Base-by-base conservation (phyloP, 2,797 vertebrate species). In the Cirrhinus molitorella region DNA sequence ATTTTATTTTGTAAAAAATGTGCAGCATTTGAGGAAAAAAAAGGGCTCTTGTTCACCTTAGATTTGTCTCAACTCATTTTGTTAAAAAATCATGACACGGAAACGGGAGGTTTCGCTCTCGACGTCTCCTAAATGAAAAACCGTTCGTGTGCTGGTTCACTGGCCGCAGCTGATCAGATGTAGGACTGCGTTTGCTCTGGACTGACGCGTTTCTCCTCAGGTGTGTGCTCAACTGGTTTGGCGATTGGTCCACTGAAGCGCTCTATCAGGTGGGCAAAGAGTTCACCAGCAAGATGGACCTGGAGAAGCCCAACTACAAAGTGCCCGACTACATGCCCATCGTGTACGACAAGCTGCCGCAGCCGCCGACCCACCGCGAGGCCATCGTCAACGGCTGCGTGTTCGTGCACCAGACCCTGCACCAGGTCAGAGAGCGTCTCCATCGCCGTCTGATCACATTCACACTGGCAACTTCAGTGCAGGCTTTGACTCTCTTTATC, bases 151-250 rank as follows among this genome's bases (percentile, higher is more conserved):
- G 1, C 34, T 40, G 1, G 1, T 9, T 40, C 37, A 40, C 8
- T 8, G 8, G 9, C 37, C 37, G 9, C 37, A 40, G 37, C 9
- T 1, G 37, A 1, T 6, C 6, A 40, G 37, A 40, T 5, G 8
- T 8, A 9, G 37, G 8, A 40, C 9, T 40, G 37, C 9, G 4
- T 40, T 40, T 40, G 8, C 37, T 40, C 2, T 51, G 59, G 8
- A 13, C 61, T 68, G 57, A 61, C 16, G 57, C 11, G 13, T 61
- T 25, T 23, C 5, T 71, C 43, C 28, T 11, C 89, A 99, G 98
- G 87, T 99, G 98, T 89, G 98, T 99, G 89, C 88, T 99, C 92
- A 99, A 99, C 89, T 99, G 98, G 98, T 99, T 99, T 93, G 98
- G 98, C 79, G 98, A 99, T 91, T 99, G 98, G 98, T 99, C 98